These are phyloP conservation scores for Thomomys bottae DNA, from an alignment of 2,113 vertebrate genomes.

Conservation along the genomic window DNA sequence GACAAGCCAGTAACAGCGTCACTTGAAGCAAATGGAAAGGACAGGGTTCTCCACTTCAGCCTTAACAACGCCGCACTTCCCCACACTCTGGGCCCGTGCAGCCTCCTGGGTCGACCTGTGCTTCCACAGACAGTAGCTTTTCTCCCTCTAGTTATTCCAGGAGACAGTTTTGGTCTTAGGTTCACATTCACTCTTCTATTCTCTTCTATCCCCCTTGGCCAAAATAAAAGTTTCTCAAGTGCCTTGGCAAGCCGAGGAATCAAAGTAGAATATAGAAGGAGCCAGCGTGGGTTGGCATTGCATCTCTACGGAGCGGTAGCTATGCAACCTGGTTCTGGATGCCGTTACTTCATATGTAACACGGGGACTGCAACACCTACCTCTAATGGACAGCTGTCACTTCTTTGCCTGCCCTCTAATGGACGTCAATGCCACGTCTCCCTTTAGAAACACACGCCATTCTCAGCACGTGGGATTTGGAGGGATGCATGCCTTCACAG, in stretches of 20 bases:
- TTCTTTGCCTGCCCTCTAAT: neutral
- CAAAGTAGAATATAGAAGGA: neutral
- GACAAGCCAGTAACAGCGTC: neutral
- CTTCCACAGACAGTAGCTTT: neutral
- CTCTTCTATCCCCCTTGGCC: neutral
- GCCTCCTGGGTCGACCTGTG: neutral
- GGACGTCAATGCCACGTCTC: neutral
- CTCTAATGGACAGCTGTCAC: neutral
- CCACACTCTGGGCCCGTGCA: neutral
- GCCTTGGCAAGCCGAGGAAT: neutral
- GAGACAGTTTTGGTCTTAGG: neutral
- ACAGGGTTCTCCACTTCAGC: neutral
- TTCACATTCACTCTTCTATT: neutral
- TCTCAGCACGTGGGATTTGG: neutral
- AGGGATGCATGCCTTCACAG: no score
- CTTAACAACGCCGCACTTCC: neutral
- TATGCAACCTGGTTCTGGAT: neutral
- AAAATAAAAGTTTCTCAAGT: neutral
- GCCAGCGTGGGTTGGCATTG: neutral
- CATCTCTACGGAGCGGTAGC: neutral
- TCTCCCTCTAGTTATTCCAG: neutral
- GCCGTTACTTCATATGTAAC: neutral
- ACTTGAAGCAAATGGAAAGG: neutral
- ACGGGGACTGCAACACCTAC: neutral
- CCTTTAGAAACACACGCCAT: neutral